Conservation (phyloP, 2,797 vertebrate species). For the Lerista edwardsae region DNA sequence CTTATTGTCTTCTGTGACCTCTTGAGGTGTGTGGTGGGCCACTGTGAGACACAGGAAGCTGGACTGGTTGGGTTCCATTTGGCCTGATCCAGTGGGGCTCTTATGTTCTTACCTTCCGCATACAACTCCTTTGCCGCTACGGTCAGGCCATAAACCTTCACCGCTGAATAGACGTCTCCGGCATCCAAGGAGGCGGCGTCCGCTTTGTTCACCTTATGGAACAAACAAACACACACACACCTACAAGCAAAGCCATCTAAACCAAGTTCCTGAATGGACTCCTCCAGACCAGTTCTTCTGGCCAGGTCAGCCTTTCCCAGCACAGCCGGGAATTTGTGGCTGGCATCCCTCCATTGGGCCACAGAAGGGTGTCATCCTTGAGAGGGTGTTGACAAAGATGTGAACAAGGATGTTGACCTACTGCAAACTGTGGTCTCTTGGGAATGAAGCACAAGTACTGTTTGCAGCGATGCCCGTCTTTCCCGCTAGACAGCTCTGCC, state of each 20-base stretch:
- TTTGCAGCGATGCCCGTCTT: not conserved
- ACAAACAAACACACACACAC: not conserved
- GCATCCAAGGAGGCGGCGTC: constrained; percentile 88
- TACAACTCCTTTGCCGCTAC: constrained; percentile 88
- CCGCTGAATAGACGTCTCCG: constrained; percentile 89
- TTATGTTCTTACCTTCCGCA: constrained; percentile 86
- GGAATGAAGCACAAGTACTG: not conserved
- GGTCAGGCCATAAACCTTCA: constrained; percentile 86
- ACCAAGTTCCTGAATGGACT: not conserved
- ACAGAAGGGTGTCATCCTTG: not conserved
- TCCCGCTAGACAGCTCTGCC: not conserved
- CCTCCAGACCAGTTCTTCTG: not conserved
- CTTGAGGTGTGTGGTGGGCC: no score
- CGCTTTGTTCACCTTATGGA: constrained; percentile 85
- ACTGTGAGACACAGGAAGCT: no score
- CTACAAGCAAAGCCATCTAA: not conserved
- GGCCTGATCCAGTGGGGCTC: no score
- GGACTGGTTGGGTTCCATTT: no score
- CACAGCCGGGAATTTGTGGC: not conserved
- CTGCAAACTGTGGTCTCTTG: not conserved
- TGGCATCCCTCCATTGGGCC: not conserved
- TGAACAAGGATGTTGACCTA: not conserved
- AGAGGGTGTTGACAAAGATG: no score
- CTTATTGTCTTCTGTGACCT: no score
- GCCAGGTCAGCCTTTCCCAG: not conserved